phyloP scores from a whole-genome alignment of 2,888 invertebrate species.

The Drosophila mercatorum region DNA sequence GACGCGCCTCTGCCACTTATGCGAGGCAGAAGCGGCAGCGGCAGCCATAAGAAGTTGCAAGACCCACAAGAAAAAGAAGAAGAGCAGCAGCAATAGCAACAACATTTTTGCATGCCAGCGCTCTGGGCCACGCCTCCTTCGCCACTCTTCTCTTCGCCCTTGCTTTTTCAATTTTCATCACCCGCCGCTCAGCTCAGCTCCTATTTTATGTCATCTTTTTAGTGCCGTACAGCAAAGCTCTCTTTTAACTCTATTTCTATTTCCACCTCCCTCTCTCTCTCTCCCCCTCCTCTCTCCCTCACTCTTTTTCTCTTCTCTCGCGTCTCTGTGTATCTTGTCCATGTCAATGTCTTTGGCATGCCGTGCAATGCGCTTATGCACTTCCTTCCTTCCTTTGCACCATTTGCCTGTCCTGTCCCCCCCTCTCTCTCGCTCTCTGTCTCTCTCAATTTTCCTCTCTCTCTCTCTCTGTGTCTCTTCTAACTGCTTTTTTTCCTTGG shows the following conservation, averaged over 20 bases:
- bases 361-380: constrained; percentile 75
- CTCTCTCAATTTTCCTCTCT: not conserved
- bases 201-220: constrained; percentile 76
- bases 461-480: not conserved
- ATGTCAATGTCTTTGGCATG: constrained; percentile 53
- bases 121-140: constrained; percentile 41
- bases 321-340: constrained; percentile 19
- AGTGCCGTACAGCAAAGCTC: constrained; percentile 59
- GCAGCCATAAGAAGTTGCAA: constrained; percentile 6
- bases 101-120: constrained; percentile 46
- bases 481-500: constrained; percentile 40
- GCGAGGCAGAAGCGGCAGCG: constrained; percentile 5
- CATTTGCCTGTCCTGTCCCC: constrained; percentile 23
- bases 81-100: constrained; percentile 5
- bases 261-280: not conserved
- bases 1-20: constrained; percentile 36
- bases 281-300: constrained; percentile 7
- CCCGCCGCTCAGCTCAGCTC: constrained; percentile 59
- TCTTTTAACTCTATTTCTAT: constrained; percentile 17
- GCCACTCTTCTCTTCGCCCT: not conserved
- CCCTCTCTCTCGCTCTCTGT: not conserved
- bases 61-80: not conserved
- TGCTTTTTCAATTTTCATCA: constrained; percentile 74
- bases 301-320: not conserved
- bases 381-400: constrained; percentile 65